phyloP scores from a whole-genome alignment of 2,797 vertebrate species.

The Malurus leucopterus region DNA sequence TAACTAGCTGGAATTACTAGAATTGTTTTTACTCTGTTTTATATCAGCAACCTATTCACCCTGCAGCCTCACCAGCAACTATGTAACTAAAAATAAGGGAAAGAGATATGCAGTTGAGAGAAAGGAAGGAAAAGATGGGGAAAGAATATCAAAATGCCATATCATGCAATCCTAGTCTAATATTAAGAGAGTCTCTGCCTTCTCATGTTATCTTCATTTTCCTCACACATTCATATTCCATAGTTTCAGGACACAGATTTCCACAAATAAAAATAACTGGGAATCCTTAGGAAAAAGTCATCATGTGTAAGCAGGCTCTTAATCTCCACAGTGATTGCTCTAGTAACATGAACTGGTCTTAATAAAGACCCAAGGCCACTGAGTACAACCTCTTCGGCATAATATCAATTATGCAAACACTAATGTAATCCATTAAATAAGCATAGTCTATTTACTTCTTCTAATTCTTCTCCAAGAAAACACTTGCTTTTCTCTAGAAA shows the following conservation, averaged over 20 bases:
- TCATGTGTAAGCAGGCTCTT: neutral
- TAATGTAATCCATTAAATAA: neutral
- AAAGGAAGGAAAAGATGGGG: neutral
- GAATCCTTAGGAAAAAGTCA: neutral
- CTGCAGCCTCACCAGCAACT: neutral
- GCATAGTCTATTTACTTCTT: neutral
- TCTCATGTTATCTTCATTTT: neutral
- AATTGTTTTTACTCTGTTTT: neutral
- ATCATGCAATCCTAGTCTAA: neutral
- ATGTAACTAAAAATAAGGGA: neutral
- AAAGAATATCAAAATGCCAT: neutral
- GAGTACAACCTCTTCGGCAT: neutral
- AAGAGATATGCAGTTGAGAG: neutral
- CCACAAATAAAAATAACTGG: neutral
- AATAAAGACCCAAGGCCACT: neutral
- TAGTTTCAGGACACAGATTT: neutral
- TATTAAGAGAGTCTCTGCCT: neutral
- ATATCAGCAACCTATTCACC: neutral
- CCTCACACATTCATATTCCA: neutral
- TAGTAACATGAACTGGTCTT: neutral
- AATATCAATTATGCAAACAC: neutral
- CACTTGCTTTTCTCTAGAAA: neutral
- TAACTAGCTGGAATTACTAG: neutral
- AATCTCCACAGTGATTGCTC: neutral
- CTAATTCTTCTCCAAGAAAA: neutral